These are phyloP conservation scores for Narcine bancroftii DNA, from an alignment of 2,113 vertebrate species.

Conservation along the genomic window DNA sequence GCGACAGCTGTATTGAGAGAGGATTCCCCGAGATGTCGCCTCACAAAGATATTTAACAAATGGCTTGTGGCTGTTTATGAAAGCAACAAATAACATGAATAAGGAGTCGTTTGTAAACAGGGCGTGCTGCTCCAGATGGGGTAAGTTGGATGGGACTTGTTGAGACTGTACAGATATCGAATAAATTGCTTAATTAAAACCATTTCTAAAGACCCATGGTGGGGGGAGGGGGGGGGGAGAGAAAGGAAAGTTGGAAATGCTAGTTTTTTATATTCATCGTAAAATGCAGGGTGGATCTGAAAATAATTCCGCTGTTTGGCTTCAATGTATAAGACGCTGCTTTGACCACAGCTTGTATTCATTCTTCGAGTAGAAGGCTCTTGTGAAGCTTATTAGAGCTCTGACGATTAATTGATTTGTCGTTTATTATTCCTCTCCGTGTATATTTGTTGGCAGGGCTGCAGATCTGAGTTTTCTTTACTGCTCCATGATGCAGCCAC, in stretches of 20 bases:
- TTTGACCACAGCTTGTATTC: conserved; percentile 36
- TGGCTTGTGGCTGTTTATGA: conserved; percentile 25
- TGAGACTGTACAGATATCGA: background rate
- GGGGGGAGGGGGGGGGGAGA: too few relatives aligned
- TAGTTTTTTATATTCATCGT: conserved; percentile 7
- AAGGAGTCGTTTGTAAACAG: background rate
- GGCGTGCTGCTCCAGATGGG: background rate
- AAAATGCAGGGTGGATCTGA: background rate
- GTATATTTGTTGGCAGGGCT: background rate
- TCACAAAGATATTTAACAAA: background rate
- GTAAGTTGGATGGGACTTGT: background rate
- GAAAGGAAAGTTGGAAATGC: background rate
- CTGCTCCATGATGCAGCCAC: background rate
- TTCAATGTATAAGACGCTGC: background rate
- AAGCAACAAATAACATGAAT: background rate
- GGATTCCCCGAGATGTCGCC: background rate
- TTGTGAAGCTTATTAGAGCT: conserved; percentile 16
- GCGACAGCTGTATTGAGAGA: background rate
- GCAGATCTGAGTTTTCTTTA: background rate
- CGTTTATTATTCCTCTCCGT: background rate
- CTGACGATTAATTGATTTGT: conserved; percentile 34
- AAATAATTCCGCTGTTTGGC: conserved; percentile 1
- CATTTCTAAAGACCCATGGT: background rate
- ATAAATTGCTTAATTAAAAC: background rate
- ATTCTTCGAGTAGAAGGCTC: conserved; percentile 20